Conservation (phyloP, 2,888 invertebrate genomes). For the Eurytoma adleriae region DNA sequence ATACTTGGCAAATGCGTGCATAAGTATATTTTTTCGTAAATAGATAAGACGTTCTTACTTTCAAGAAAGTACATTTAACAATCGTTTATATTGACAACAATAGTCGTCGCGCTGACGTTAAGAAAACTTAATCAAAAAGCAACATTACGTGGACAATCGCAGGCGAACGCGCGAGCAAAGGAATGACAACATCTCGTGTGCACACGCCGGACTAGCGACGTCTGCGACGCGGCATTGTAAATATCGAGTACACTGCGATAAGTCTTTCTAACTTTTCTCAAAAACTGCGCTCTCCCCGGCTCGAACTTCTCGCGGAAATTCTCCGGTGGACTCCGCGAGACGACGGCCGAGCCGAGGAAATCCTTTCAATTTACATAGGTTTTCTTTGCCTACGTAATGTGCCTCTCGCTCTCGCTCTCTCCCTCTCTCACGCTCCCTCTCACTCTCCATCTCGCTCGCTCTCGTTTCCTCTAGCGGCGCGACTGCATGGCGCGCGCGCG, state of each 20-base stretch:
- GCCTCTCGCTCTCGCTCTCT: conserved; percentile 22
- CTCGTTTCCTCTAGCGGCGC: conserved; percentile 6
- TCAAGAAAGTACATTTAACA: conserved; percentile 36
- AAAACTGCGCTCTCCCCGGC: background rate
- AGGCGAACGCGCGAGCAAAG: background rate
- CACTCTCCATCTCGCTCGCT: conserved; percentile 15
- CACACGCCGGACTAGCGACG: too few species aligned
- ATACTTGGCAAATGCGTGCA: conserved; percentile 20
- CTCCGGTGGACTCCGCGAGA: conserved; percentile 3
- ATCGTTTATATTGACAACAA: conserved; percentile 16
- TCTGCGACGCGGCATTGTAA: too few species aligned
- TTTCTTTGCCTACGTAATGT: conserved; percentile 43
- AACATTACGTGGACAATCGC: conserved; percentile 1
- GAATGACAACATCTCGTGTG: too few species aligned
- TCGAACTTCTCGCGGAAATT: conserved; percentile 18
- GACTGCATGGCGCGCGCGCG: background rate
- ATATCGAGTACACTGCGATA: too few species aligned
- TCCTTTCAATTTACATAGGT: conserved; percentile 52
- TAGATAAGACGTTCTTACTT: conserved; percentile 39
- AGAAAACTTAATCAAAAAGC: background rate
- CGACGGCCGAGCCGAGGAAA: conserved; percentile 39
- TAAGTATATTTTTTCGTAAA: conserved; percentile 28
- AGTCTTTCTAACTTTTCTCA: background rate
- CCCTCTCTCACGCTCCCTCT: conserved; percentile 6
- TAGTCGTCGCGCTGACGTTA: conserved; percentile 7